Base-by-base conservation (phyloP, 2,888 invertebrate species). In the Herminia tarsipennalis region DNA sequence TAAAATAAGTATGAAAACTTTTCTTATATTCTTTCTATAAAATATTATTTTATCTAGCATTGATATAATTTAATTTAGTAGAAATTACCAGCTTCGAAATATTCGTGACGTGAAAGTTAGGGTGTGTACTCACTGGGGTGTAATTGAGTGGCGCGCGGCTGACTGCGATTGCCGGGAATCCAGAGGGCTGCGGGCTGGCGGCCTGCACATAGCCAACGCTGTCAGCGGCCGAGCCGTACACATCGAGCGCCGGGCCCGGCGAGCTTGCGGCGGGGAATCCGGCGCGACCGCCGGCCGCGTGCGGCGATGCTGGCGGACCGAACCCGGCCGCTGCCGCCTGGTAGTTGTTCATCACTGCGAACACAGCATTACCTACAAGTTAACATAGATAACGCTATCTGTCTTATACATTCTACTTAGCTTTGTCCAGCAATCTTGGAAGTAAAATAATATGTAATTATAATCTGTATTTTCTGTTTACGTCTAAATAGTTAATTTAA, bases 161-260 rank as follows among this genome's bases (percentile, higher is more conserved):
- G 82, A 97, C 97, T 74, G 97, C 97, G 88, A 98, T 97, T 73
- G 96, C 96, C 81, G 98, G 97, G 92, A 98, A 98, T 78, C 97
- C 97, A 80, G 98, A 96, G 73, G 98, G 98, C 92, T 98, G 98
- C 76, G 98, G 98, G 92, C 98, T 98, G 73, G 98, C 97, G 74
- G 98, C 98, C 93, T 98, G 98, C 83, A 98, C 98, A 92, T 98
- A 98, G 83, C 98, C 97, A 69, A 96, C 96, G 82, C 96, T 96
- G 82, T 97, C 97, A 63, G 94, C 95, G 73, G 95, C 97, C 76
- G 97, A 96, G 89, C 95, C 96, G 93, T 98, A 98, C 93, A 98
- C 97, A 86, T 98, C 98, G 78, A 98, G 96, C 78, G 95, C 94
- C 73, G 98, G 95, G 70, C 98, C 95, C 48, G 98, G 98, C 76